Evolutionary conservation across 2,888 invertebrate species (phyloP), one percentile per base, ranked within the genome.

Genomic region (Plebejus argus): DNA sequence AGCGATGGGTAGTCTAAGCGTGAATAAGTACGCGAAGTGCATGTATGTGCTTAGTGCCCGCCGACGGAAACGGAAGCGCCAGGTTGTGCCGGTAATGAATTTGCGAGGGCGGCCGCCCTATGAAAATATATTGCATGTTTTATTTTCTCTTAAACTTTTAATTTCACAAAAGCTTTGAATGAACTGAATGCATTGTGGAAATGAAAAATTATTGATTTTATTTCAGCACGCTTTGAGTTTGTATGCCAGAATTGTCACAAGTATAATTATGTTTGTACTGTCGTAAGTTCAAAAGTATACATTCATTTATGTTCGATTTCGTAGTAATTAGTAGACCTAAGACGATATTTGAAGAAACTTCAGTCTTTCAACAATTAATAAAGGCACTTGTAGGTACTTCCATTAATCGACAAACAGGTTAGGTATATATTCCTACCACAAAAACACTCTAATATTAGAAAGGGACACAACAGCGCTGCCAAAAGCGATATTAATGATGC

Each of bases 41-140:
- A 78, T 77, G 58, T 81, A 79, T 35, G 76, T 76, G 78, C 77
- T 78, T 79, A 78, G 78, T 85, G 81, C 77, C 77, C 81, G 82
- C 81, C 82, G 83, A 81, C 89, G 93, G 92, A 92, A 92, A 88
- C 93, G 92, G 93, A 93, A 93, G 92, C 90, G 87, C 88, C 89
- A 86, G 89, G 87, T 91, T 89, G 88, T 90, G 87, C 86, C 87
- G 84, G 91, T 93, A 93, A 93, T 93, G 92, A 93, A 93, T 93
- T 93, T 90, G 92, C 91, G 86, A 83, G 88, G 91, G 92, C 88
- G 89, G 90, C 87, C 90, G 89, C 91, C 90, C 90, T 87, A 87
- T 83, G 85, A 87, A 89, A 90, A 91, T 90, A 90, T 89, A 92
- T 92, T 89, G 85, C 90, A 87, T 86, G 87, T 89, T 88, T 86